These are phyloP conservation scores for Smutsia gigantea DNA, from an alignment of 2,797 vertebrate genomes.

Conservation along the genomic window DNA sequence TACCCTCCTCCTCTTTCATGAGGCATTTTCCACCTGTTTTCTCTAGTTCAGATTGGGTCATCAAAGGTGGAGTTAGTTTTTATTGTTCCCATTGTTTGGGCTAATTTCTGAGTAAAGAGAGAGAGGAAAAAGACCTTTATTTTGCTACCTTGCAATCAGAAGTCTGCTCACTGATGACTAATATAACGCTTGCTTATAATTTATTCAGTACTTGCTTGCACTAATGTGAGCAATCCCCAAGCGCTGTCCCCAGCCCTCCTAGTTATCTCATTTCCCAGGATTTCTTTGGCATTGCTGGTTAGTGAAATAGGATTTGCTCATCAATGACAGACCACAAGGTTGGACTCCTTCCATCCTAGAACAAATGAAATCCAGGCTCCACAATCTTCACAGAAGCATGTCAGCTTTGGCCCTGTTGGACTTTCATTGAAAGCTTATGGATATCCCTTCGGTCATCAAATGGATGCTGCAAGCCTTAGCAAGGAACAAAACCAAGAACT, in stretches of 20 bases:
- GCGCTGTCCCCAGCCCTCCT: neutral
- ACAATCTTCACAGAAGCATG: constrained; percentile 13
- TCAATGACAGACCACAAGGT: constrained; percentile 11
- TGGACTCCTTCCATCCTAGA: neutral
- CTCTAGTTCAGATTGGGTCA: neutral
- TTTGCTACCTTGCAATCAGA: neutral
- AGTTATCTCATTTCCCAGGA: neutral
- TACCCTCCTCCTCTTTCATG: neutral
- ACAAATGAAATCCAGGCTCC: neutral
- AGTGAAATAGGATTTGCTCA: constrained; percentile 36
- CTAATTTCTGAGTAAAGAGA: neutral
- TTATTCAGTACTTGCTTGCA: neutral
- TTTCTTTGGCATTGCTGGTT: neutral
- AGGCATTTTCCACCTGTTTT: neutral
- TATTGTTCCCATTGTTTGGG: neutral
- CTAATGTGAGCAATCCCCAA: neutral
- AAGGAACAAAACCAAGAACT: neutral
- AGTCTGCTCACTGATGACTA: neutral
- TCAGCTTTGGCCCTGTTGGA: neutral
- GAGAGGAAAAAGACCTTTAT: neutral
- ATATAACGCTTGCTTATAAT: neutral
- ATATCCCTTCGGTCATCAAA: constrained; percentile 17
- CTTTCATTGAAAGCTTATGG: neutral
- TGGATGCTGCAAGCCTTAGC: neutral
- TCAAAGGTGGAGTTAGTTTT: neutral